Base-by-base conservation (phyloP, 2,113 vertebrate genomes). In the Eudorcas thomsonii region DNA sequence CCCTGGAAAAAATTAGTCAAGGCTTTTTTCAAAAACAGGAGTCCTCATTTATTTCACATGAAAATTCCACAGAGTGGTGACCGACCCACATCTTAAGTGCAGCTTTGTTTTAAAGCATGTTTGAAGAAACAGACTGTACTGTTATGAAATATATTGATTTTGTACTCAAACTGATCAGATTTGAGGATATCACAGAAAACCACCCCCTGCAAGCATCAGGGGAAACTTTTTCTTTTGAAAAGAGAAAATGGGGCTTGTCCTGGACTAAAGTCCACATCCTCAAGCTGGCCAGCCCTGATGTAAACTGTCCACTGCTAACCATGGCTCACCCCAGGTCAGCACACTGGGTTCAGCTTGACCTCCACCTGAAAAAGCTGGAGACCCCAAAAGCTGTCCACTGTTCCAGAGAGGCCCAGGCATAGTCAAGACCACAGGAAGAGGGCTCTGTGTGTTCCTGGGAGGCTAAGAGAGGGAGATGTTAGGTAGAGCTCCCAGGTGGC, bases 311-410 rank as follows among this genome's bases (percentile, higher is more conserved):
- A 13, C 17, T 50, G 50, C 81, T 83, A 28, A 45, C 7, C 15
- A 30, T 43, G 16, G 39, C 71, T 60, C 33, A 2, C 13, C 13
- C 15, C 3, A 0, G 6, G 17, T 43, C 12, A 54, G 7, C 33
- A 21, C 33, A 15, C 2, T 33, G 54, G 26, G 50, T 28, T 33
- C 33, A 48, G 23, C 54, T 36, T 5, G 28, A 23, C 55, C 33
- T 62, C 85, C 33, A 5, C 21, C 59, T 55, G 30, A 67, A 45
- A 30, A 39, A 54, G 19, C 9, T 12, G 26, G 19, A 23, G 55
- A 57, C 39, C 43, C 88, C 88, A 2, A 23, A 25, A 21, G 28
- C 45, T 1, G 16, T 71, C 50, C 8, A 12, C 7, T 86, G 74
- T 74, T 74, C 80, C 57, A 43, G 52, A 88, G 55, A 71, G 48